Base-by-base conservation (phyloP, 2,888 invertebrate species). In the Amaurobius ferox region DNA sequence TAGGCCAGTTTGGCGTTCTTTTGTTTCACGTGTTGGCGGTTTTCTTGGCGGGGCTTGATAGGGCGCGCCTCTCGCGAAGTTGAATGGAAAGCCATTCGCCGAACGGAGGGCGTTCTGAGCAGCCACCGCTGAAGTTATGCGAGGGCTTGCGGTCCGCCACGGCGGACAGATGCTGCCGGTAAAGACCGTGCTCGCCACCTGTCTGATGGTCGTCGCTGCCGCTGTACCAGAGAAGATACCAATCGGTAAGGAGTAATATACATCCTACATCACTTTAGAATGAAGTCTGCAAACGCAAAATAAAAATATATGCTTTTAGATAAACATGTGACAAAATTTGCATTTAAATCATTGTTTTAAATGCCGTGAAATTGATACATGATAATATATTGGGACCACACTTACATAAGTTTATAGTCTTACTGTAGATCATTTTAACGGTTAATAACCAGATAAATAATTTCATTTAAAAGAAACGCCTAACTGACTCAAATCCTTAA, bases 201-300 rank as follows among this genome's bases (percentile, higher is more conserved):
- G 85, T 72, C 66, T 85, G 72, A 19, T 85, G 32, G 85, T 35
- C 16, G 77, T 72, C 29, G 70, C 70, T n/a, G 40, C 66, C 28
- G 85, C 85, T 40, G 77, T 85, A 13, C 85, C 85, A 55, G 85
- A 85, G 23, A 85, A 85, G 62, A 85, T 85, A 64, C 85, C 85
- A 9, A 85, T 85, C n/a, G 85, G 85, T 85, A 78, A 85, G 77
- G 11, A 44, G 23, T 3, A 29, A 11, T 26, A n/a, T n/a, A n/a
- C n/a, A n/a, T n/a, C n/a, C n/a, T n/a, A n/a, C n/a, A n/a, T n/a
- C n/a, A n/a, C n/a, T n/a, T n/a, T n/a, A n/a, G n/a, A n/a, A n/a
- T n/a, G n/a, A n/a, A n/a, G n/a, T n/a, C n/a, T n/a, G n/a, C n/a
- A n/a, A n/a, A n/a, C n/a, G n/a, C n/a, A n/a, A n/a, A n/a, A n/a